Conservation (phyloP, 2,888 invertebrate genomes). For the Limnephilus rhombicus region DNA sequence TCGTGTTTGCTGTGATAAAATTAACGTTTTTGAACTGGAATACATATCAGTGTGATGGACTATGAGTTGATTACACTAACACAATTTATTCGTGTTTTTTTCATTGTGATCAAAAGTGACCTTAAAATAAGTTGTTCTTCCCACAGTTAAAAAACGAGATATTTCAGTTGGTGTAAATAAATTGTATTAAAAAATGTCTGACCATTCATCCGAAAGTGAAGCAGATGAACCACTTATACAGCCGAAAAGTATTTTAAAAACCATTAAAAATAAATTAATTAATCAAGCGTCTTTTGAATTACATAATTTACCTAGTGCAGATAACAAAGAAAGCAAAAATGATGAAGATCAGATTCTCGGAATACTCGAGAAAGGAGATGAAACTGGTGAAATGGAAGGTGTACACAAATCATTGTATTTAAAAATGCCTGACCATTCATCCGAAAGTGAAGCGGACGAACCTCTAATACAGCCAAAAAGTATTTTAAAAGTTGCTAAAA, state of each 20-base stretch:
- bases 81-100: not conserved
- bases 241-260: not conserved
- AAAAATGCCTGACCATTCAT: not conserved
- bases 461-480: not conserved
- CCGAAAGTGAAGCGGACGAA: not conserved
- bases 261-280: not conserved
- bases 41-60: not conserved
- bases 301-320: not conserved
- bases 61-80: not conserved
- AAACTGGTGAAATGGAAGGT: not conserved
- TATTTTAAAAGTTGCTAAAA: not conserved
- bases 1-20: not conserved
- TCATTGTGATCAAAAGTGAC: not conserved
- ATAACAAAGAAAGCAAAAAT: not conserved
- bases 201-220: not conserved
- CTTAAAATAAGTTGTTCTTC: not conserved
- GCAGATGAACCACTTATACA: not conserved
- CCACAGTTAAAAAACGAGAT: not conserved
- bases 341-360: not conserved
- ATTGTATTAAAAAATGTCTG: not conserved
- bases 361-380: not conserved
- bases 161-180: not conserved
- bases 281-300: not conserved
- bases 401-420: not conserved
- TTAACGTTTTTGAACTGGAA: not conserved